Evolutionary conservation across 2,888 invertebrate genomes (phyloP), one percentile per base, ranked within the genome.

Genomic region (Heliconius aoede): DNA sequence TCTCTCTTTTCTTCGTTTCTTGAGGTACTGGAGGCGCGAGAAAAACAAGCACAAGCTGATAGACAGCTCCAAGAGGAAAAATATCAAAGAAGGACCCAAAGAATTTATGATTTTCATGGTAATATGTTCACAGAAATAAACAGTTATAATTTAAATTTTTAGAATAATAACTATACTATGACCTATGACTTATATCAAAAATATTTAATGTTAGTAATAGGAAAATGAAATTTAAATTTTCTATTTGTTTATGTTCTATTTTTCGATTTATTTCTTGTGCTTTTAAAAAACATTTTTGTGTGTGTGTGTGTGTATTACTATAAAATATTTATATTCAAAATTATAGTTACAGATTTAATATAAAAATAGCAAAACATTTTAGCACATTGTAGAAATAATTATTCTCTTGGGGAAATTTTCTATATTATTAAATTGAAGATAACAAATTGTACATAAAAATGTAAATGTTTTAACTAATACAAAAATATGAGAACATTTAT

Each of bases 51-150:
- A 26, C 89, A 90, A 77, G 87, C 87, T 18, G 92, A 92, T 72
- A 86, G 92, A 73, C 90, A 91, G 82, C 86, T 94, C 36, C 92
- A 91, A 79, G 93, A 94, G 81, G 92, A 94, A 79, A 92, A 92
- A 80, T 93, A 91, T 81, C 82, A 92, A 65, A 85, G 91, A 72
- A 89, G 94, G 81, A 91, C 93, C 8, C 94, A 94, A 81, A 89
- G 88, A 83, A 94, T 94, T 75, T 92, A 92, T 81, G 94, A 94
- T 82, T 93, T 91, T 80, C 93, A 94, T 81, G 94, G 94, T 94
- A 87, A 84, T 83, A 55, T 55, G 9, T 58, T 72, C 30, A 26
- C 11, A 26, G 71, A 71, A 46, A 58, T 62, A 61, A 71, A 26
- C 32, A 26, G 36, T 64, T 24, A 30, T 3, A 2, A 26, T 51